Evolutionary conservation across 2,797 vertebrate genomes (phyloP).

Genomic region (Etheostoma nigrum): DNA sequence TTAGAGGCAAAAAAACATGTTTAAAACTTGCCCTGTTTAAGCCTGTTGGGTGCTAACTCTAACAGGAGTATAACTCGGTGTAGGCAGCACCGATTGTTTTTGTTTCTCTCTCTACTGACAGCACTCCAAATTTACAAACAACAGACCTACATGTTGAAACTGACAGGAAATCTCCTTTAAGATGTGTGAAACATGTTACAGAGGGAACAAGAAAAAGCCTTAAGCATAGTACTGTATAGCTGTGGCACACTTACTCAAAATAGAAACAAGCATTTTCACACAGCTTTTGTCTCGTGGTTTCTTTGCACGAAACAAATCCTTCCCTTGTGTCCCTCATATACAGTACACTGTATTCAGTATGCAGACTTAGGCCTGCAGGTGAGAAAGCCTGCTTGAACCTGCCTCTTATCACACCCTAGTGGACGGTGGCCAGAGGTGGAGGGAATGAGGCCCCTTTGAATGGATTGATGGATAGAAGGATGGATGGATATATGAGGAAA

Average conservation of each 20-base stretch:
- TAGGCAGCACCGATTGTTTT: too few species aligned
- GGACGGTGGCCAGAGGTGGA: conserved; percentile 21
- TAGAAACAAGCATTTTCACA: not conserved
- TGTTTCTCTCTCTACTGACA: too few species aligned
- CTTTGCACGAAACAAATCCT: conserved; percentile 5
- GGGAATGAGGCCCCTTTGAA: not conserved
- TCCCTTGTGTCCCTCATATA: not conserved
- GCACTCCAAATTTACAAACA: too few species aligned
- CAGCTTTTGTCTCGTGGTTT: not conserved
- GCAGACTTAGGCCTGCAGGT: conserved; percentile 14
- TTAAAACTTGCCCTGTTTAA: too few species aligned
- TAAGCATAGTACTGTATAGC: too few species aligned
- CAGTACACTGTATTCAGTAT: not conserved
- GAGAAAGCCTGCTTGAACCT: conserved; percentile 37
- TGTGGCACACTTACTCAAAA: too few species aligned
- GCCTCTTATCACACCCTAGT: conserved; percentile 17
- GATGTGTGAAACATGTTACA: not conserved
- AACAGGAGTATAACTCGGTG: too few species aligned
- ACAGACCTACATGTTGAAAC: too few species aligned
- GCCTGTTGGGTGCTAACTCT: too few species aligned
- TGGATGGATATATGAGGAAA: conserved; percentile 5
- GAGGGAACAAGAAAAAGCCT: too few species aligned
- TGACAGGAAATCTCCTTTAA: too few species aligned
- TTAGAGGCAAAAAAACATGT: too few species aligned
- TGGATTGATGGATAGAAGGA: conserved; percentile 7